Base-by-base conservation (phyloP, 2,888 invertebrate genomes). In the Euphydryas editha region DNA sequence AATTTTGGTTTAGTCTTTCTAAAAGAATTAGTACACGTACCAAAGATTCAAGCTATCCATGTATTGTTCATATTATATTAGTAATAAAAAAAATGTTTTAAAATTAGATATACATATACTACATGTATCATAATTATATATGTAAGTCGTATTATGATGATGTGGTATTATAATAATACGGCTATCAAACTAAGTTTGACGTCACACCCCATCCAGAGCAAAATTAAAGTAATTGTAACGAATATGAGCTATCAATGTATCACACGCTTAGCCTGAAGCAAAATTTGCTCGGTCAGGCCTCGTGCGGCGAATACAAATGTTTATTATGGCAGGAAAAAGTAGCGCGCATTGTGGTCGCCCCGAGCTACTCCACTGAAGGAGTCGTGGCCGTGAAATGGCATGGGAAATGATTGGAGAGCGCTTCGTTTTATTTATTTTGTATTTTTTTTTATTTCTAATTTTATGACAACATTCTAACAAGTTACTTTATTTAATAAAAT, bases 271-370 rank as follows among this genome's bases (percentile, higher is more conserved):
- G 75, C 78, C 74, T 57, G 70, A 67, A 73, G 76, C 76, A 65
- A 75, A 75, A 73, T 74, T 66, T 67, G 76, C 75, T 67, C 70
- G 76, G 75, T 72, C 73, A 73, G 73, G 67, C 58, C 51, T 59
- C 75, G 74, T 73, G 75, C 68, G 65, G 59, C 66, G 92, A 89
- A 92, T 92, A 92, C 90, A 88, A 91, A 92, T 92, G 89, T 91
- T 90, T 87, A 90, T 88, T 87, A 86, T 87, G 84, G 82, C 78
- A 80, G 86, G 88, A 90, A 90, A 89, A 90, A 90, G 90, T 90
- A 89, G 90, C 88, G 78, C 81, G 80, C 82, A 87, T 88, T 88
- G 88, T 87, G 76, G 73, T 71, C 65, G 88, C 92, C 90, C 65
- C 78, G 75, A 89, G 91, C 87, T 46, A 76, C 79, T 81, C 82